Percentiles rank a stretch among this genome's conserved stretches.
Conservation (phyloP, 2,113 vertebrate genomes). For the Malaclemys terrapin region DNA sequence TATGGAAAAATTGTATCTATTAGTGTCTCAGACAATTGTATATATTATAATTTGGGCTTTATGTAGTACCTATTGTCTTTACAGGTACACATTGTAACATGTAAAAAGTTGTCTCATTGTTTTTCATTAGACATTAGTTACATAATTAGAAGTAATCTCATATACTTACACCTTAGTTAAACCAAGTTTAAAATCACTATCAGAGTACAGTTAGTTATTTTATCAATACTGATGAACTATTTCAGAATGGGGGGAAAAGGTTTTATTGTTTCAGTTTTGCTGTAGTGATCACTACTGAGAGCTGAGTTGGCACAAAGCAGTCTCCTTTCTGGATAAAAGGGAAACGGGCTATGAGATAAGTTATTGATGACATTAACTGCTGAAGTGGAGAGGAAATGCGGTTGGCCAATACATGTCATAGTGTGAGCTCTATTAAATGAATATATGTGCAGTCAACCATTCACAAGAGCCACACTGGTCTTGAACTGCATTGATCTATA, state of each 20-base stretch:
- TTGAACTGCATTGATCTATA: constrained; percentile 92
- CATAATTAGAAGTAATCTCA: background rate
- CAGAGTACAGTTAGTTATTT: background rate
- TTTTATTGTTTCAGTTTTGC: constrained; percentile 61
- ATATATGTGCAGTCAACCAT: constrained; percentile 75
- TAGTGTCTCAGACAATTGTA: background rate
- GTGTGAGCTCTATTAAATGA: constrained; percentile 80
- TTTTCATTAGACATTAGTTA: background rate
- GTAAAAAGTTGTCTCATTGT: background rate
- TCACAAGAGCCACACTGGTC: constrained; percentile 82
- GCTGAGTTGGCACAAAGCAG: constrained; percentile 73
- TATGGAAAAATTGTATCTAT: background rate
- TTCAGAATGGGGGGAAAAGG: background rate
- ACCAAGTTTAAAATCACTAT: constrained; percentile 3
- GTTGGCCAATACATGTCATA: constrained; percentile 78
- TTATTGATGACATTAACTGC: constrained; percentile 82
- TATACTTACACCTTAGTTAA: background rate
- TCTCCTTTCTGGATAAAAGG: constrained; percentile 71
- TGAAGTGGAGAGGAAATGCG: constrained; percentile 81
- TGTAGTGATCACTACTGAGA: constrained; percentile 70
- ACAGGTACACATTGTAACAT: fast-evolving
- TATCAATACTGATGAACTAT: constrained; percentile 19
- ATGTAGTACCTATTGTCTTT: fast-evolving
- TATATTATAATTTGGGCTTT: background rate
- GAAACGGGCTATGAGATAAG: constrained; percentile 74